Evolutionary conservation across 2,113 vertebrate species (phyloP).

Genomic region (Brienomyrus brachyistius): DNA sequence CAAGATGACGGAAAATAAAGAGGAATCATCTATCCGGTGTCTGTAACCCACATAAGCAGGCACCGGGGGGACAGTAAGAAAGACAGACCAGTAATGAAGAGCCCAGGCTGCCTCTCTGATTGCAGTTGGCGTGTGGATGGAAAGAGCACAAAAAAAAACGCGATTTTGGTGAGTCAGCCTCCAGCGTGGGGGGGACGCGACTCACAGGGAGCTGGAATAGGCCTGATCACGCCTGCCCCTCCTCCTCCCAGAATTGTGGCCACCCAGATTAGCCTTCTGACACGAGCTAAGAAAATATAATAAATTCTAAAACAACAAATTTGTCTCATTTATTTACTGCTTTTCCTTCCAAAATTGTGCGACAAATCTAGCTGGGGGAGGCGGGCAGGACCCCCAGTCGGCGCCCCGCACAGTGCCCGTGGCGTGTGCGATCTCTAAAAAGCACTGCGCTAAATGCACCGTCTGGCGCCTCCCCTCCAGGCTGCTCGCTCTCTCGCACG

Average conservation of each 20-base stretch:
- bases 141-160: conserved; percentile 7
- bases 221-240: neutral
- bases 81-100: neutral
- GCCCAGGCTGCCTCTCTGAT: neutral
- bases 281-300: neutral
- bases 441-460: neutral
- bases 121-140: conserved; percentile 5
- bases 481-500: neutral
- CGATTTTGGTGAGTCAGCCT: neutral
- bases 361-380: no score
- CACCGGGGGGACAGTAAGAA: neutral
- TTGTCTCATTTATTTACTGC: conserved; percentile 1
- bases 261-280: neutral
- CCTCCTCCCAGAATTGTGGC: neutral
- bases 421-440: neutral
- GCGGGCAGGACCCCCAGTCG: neutral
- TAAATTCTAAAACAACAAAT: neutral
- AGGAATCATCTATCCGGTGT: neutral
- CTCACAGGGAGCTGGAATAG: neutral
- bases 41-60: neutral
- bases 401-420: neutral
- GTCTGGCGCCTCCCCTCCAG: neutral
- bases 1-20: neutral
- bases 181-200: neutral
- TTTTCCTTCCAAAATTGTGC: neutral